phyloP scores from a whole-genome alignment of 2,797 vertebrate species.

The Argya squamiceps region DNA sequence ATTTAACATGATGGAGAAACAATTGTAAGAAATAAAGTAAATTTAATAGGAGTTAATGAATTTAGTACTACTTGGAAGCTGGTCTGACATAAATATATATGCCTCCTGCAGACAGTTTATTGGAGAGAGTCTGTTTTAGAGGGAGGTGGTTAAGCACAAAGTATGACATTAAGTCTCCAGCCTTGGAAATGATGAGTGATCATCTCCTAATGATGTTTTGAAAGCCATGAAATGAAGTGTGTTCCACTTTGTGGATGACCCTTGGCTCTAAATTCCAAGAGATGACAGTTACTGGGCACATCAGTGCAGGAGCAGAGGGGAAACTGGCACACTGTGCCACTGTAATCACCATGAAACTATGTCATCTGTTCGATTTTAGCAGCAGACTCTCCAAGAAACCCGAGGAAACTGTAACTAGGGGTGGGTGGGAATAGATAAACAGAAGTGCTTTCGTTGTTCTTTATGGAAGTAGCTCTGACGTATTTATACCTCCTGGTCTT shows the following conservation, averaged over 20 bases:
- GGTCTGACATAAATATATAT: background rate
- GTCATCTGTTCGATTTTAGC: background rate
- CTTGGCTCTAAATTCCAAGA: background rate
- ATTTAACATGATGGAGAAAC: background rate
- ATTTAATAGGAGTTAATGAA: background rate
- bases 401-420: background rate
- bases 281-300: background rate
- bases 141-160: background rate
- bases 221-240: background rate
- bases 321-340: background rate
- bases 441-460: background rate
- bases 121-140: background rate
- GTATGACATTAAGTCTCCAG: background rate
- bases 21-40: background rate
- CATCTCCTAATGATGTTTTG: background rate
- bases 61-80: background rate
- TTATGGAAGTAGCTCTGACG: slow-evolving; percentile 3
- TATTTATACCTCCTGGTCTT: slow-evolving; percentile 36
- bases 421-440: background rate
- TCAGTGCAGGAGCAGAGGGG: background rate
- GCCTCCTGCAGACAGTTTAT: background rate
- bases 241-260: background rate
- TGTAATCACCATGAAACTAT: background rate
- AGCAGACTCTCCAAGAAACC: background rate
- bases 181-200: background rate